Evolutionary conservation across 2,113 vertebrate species (phyloP).

Genomic region (Clarias magur): DNA sequence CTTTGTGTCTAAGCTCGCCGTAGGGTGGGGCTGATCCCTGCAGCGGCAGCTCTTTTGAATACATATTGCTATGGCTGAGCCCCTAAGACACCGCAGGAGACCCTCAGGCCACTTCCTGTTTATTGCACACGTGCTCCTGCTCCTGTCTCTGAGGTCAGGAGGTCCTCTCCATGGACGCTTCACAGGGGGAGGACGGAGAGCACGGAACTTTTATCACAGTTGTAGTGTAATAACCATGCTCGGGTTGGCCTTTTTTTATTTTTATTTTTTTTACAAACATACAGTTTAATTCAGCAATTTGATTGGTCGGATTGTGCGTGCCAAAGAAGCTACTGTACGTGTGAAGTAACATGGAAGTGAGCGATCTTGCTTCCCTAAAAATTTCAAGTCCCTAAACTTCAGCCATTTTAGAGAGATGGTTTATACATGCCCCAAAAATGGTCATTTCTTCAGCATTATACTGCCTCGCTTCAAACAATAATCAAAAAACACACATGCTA

Average conservation of each 20-base stretch:
- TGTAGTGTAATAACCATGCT: neutral
- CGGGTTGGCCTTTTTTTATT: neutral
- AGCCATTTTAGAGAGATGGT: too few species aligned
- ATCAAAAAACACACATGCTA: too few species aligned
- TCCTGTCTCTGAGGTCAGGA: slow-evolving; percentile 28
- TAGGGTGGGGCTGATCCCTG: slow-evolving; percentile 41
- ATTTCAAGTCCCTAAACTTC: too few species aligned
- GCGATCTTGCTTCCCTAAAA: too few species aligned
- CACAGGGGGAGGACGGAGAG: slow-evolving; percentile 7
- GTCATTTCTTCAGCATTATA: too few species aligned
- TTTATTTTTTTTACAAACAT: neutral
- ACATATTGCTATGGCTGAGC: slow-evolving; percentile 55
- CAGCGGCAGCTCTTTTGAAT: slow-evolving; percentile 52
- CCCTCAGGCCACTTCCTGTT: slow-evolving; percentile 55
- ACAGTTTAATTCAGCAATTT: neutral
- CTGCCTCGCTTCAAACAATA: too few species aligned
- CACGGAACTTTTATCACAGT: slow-evolving; percentile 17
- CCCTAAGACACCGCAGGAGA: slow-evolving; percentile 43
- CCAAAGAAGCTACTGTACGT: too few species aligned
- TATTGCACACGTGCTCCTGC: slow-evolving; percentile 45
- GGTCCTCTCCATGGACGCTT: neutral
- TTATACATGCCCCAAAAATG: too few species aligned
- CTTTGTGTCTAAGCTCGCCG: slow-evolving; percentile 39
- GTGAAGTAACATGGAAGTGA: too few species aligned
- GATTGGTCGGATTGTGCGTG: neutral